Evolutionary conservation across 1,140 invertebrate species (phyloP), one percentile per base, ranked within the genome.

Genomic region (Bicyclus anynana): DNA sequence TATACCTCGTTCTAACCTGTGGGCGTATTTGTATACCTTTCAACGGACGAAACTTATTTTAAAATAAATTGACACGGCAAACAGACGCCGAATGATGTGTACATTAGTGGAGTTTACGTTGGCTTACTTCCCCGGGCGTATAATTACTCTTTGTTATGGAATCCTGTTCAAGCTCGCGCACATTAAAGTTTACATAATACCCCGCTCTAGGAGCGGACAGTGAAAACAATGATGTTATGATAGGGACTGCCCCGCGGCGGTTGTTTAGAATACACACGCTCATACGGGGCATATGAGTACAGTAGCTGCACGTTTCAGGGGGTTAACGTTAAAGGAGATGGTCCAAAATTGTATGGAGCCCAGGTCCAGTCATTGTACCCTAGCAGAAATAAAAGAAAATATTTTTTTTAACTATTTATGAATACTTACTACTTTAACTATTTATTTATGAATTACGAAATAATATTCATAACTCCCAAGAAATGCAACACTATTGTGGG

Each of bases 151-250:
- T 67, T 59, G 54, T 58, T 65, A 53, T 68, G 61, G 59, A 68
- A 68, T 64, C 57, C 58, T 59, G 54, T 62, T 65, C 47, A 42
- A 42, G 58, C 49, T 50, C 56, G 61, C 53, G 52, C 40, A 54
- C 46, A 50, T 61, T 57, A 54, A 53, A 69, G 65, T 71, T 60
- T 64, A 52, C 61, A 55, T 72, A 62, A 59, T 64, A 54, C 26
- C 53, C 55, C 48, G 37, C 53, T 13, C 53, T 62, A 59, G 38
- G 56, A 62, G 50, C 65, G 67, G 69, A 55, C 72, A 77, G 78
- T 80, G 68, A 84, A 77, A 85, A 87, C 80, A 85, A 80, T 73
- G 66, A 71, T 85, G 80, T 87, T 87, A 74, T 87, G 80, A 84
- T 87, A 87, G 82, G 76, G 55, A 59, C 69, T 57, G 68, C 59